A percentile compares a stretch with the other conserved stretches of the same genome.
phyloP scores from a whole-genome alignment of 2,113 vertebrate genomes.

The Muntiacus muntjak region DNA sequence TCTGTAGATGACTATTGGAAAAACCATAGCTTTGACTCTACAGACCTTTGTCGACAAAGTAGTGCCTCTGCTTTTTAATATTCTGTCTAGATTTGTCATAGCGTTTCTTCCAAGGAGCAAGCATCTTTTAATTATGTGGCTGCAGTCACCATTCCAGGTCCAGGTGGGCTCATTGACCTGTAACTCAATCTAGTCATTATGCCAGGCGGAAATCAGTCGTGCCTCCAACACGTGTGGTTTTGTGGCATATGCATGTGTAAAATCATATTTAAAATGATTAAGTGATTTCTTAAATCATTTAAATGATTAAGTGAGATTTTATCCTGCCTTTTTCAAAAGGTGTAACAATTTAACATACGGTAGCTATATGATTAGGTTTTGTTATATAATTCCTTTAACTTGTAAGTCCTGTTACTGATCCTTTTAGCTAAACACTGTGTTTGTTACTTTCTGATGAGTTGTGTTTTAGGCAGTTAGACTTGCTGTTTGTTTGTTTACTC shows the following conservation, averaged over 20 bases:
- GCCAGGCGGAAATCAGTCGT: not conserved
- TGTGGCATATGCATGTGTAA: not conserved
- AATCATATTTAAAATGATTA: not conserved
- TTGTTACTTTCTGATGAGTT: not conserved
- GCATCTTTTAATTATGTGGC: accelerated
- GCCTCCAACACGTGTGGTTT: not conserved
- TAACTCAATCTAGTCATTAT: not conserved
- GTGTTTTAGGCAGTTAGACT: not conserved
- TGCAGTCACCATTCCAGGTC: not conserved
- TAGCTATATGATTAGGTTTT: not conserved
- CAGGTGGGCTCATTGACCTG: not conserved
- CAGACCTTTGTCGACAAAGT: not conserved
- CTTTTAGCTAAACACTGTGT: not conserved
- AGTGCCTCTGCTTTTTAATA: not conserved
- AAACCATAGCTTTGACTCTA: not conserved
- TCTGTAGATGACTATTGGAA: not conserved
- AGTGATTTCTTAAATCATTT: no score
- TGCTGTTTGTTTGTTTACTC: not conserved
- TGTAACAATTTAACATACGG: not conserved
- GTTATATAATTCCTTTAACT: not conserved
- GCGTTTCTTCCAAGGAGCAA: not conserved
- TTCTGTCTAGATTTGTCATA: not conserved
- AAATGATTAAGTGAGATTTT: not conserved
- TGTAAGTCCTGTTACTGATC: not conserved
- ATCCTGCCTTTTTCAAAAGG: not conserved